Conservation (phyloP, 2,888 invertebrate genomes). For the Acleris emargana region DNA sequence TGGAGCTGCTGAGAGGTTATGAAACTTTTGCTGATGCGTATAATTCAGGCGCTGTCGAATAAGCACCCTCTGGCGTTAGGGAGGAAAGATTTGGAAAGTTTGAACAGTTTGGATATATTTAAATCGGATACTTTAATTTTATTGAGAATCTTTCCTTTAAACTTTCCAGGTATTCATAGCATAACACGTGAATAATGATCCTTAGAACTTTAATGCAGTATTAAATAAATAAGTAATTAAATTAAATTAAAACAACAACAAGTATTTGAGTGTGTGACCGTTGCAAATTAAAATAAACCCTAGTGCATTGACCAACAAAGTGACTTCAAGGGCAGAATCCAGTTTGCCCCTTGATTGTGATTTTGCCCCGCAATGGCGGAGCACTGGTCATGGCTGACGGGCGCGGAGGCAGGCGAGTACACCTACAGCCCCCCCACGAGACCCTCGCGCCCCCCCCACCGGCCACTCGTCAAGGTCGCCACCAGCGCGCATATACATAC, state of each 20-base stretch:
- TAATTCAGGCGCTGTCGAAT: constrained; percentile 43
- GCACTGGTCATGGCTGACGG: constrained; percentile 79
- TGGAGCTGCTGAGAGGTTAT: constrained; percentile 51
- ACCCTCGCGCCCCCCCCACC: constrained; percentile 72
- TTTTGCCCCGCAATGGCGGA: constrained; percentile 60
- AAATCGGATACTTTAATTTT: too few species aligned
- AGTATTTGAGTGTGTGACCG: too few species aligned
- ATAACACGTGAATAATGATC: constrained; percentile 5
- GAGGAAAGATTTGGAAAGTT: constrained; percentile 29
- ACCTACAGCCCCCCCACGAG: constrained; percentile 77
- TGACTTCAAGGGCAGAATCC: neutral
- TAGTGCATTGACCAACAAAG: neutral
- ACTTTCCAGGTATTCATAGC: too few species aligned
- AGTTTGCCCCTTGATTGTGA: neutral
- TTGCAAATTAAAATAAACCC: too few species aligned
- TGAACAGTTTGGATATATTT: neutral
- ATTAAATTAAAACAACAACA: too few species aligned
- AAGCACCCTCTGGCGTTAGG: constrained; percentile 14
- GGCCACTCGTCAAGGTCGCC: constrained; percentile 76
- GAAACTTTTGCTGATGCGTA: constrained; percentile 47
- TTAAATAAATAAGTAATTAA: neutral
- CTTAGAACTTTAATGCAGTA: constrained; percentile 17
- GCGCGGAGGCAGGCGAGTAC: constrained; percentile 67
- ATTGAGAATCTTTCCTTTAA: too few species aligned
- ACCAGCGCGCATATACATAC: constrained; percentile 75